Base-by-base conservation (phyloP, 2,797 vertebrate species). In the Aldrovandia affinis region DNA sequence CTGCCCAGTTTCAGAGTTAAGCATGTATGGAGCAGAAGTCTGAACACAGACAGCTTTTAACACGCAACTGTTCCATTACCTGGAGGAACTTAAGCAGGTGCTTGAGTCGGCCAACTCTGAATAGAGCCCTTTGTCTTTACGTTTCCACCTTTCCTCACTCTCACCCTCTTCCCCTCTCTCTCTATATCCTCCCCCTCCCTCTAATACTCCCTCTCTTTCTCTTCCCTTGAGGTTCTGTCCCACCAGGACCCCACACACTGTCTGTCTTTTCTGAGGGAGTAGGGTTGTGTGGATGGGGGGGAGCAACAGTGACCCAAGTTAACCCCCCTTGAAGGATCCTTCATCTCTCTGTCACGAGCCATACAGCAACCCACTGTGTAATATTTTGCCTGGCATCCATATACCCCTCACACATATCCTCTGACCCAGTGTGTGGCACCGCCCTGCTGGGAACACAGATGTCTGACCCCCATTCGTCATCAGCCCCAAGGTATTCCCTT, bases 111-210 rank as follows among this genome's bases (percentile, higher is more conserved):
- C n/a, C n/a, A n/a, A n/a, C n/a, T n/a, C n/a, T n/a, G n/a, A n/a
- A n/a, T n/a, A n/a, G n/a, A n/a, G n/a, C 73, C 18, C 61, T 63
- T 70, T 20, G 59, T 36, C 44, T 61, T 44, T 63, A 57, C 75
- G 10, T 1, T 44, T 50, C 54, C n/a, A 22, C 22, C 79, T 28
- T 28, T 42, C n/a, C 47, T 28, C 81, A 8, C 12, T 10, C 47
- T 10, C 81, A 22, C 73, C 81, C 30, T 25, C 18, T 54, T 50
- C 9, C 44, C 33, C 28, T 65, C 55, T 81, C 75, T 75, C 78
- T 59, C 70, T 77, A 39, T 85, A 84, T 85, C 88, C 84, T 85
- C 84, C 81, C 80, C 80, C 68, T 28, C 12, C 10, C n/a, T n/a
- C n/a, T n/a, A n/a, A n/a, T n/a, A n/a, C 33, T 22, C 28, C 14